A percentile compares a stretch with the other conserved stretches of the same genome.
phyloP scores from a whole-genome alignment of 1,140 invertebrate genomes.

The Neuroterus valhalla region DNA sequence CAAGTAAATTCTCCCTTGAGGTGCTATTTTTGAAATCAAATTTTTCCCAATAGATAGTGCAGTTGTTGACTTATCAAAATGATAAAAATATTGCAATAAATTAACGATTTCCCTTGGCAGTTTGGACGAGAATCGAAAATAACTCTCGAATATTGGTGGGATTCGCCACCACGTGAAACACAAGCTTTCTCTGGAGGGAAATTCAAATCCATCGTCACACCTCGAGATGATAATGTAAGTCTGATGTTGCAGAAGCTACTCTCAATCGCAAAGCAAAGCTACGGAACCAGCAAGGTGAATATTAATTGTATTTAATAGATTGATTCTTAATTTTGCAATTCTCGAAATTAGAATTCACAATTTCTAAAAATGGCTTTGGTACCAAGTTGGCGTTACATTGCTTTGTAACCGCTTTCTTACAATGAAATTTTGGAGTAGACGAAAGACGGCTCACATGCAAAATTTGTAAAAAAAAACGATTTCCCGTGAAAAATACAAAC shows the following conservation, averaged over 20 bases:
- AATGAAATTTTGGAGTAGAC: no score
- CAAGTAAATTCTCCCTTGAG: slow-evolving; percentile 61
- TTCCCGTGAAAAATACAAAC: no score
- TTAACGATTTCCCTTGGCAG: slow-evolving; percentile 72
- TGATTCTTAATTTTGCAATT: background rate
- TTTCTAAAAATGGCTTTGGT: no score
- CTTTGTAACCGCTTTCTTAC: no score
- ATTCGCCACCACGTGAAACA: slow-evolving; percentile 66
- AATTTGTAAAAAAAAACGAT: no score
- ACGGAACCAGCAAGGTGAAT: slow-evolving; percentile 68
- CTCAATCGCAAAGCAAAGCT: slow-evolving; percentile 78
- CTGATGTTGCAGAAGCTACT: slow-evolving; percentile 77
- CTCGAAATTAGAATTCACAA: no score
- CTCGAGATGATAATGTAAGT: slow-evolving; percentile 62
- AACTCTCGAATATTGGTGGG: slow-evolving; percentile 90
- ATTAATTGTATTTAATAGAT: slow-evolving; percentile 1
- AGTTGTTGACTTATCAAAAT: slow-evolving; percentile 9
- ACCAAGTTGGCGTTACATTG: no score
- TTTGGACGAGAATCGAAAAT: slow-evolving; percentile 88
- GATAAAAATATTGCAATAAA: no score
- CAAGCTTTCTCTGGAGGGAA: slow-evolving; percentile 40
- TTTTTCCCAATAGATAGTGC: background rate
- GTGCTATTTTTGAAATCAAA: background rate
- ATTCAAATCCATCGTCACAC: slow-evolving; percentile 40
- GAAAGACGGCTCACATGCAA: no score